Evolutionary conservation across 2,888 invertebrate genomes (phyloP), one percentile per base, ranked within the genome.

Genomic region (Celastrina argiolus): DNA sequence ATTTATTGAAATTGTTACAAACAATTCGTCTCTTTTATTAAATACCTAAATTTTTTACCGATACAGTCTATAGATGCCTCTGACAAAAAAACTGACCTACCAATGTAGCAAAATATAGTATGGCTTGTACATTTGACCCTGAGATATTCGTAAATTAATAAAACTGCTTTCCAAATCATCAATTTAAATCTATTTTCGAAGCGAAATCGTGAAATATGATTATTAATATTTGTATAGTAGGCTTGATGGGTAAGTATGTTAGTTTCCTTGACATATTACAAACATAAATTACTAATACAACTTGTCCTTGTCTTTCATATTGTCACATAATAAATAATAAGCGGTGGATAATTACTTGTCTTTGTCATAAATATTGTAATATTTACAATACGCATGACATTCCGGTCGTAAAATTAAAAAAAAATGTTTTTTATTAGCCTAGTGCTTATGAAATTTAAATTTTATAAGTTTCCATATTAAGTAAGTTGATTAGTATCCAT

Each of bases 221-320:
- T 36, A 18, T 59, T 31, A 61, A 61, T 61, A 22, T 61, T 18
- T 39, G 36, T 39, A 61, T 39, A 39, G 61, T 61, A 22, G 39
- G 12, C 4, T 18, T 61, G 61, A 61, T 59, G 28, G 18, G n/a
- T n/a, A n/a, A n/a, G 31, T 18, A 3, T 45, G 45, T 45, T 56
- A 39, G 36, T 36, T 61, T 22, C 22, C 36, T 61, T 61, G 61
- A 61, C 61, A 61, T 61, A 39, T 39, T 16, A 61, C 12, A 39
- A 18, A 39, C 14, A 61, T 61, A 39, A 61, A 22, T 61, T 36
- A 12, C 14, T 36, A 36, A 36, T 39, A 28, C 28, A 61, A 12
- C 14, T 61, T 39, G 61, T 36, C 61, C 16, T 61, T 22, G 61
- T 61, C 14, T 61, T 22, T 34, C 31, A 59, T 36, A 39, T 39